Percentiles rank a stretch among this genome's conserved stretches.
These are phyloP conservation scores for Aproaerema taeniolella DNA, from an alignment of 2,888 invertebrate genomes.

Conservation along the genomic window DNA sequence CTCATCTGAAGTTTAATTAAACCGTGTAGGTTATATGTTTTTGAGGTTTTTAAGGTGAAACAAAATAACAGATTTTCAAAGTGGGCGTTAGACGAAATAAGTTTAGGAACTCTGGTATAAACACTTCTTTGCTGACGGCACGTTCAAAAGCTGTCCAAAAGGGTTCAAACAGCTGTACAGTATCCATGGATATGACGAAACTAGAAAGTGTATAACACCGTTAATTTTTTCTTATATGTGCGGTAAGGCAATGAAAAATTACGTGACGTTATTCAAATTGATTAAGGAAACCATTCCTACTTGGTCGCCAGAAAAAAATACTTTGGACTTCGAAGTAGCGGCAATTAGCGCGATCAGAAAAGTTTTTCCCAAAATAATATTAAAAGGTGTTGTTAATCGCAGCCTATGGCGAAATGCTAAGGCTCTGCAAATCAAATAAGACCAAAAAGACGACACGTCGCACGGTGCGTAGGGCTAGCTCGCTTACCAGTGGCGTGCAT, in stretches of 20 bases:
- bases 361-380: slow-evolving; percentile 5
- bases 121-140: not conserved
- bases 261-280: not conserved
- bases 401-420: not conserved
- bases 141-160: not conserved
- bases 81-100: too few relatives aligned
- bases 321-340: slow-evolving; percentile 10
- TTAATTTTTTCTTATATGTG: not conserved
- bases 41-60: too few relatives aligned
- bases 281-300: not conserved
- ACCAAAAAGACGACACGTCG: slow-evolving; percentile 13
- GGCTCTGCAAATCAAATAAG: not conserved
- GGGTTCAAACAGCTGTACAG: not conserved
- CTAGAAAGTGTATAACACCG: not conserved
- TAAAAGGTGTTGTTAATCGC: slow-evolving; percentile 6
- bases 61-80: too few relatives aligned
- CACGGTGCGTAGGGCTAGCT: slow-evolving; percentile 13
- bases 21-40: too few relatives aligned
- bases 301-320: slow-evolving; percentile 6
- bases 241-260: not conserved
- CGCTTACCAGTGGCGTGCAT: too few relatives aligned
- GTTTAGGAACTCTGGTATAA: not conserved
- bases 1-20: too few relatives aligned
- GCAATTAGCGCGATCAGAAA: slow-evolving; percentile 9
- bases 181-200: not conserved